Conservation (phyloP, 2,113 vertebrate species). For the Stigmatopora nigra region DNA sequence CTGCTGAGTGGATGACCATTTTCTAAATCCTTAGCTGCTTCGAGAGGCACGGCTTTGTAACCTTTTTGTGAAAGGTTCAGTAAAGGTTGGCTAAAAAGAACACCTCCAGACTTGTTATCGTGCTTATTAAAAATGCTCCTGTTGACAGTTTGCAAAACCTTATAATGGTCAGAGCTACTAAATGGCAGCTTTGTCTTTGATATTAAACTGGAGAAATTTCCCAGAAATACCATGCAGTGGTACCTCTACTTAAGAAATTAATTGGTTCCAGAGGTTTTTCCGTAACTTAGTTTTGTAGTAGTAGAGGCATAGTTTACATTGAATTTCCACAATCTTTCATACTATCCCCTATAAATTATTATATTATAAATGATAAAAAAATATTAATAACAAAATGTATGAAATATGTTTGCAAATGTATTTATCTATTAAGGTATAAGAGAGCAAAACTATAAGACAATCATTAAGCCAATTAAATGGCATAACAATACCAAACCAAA, state of each 20-base stretch:
- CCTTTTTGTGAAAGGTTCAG: conserved; percentile 40
- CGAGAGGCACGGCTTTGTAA: conserved; percentile 25
- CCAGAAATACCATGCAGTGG: not conserved
- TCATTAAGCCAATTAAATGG: no score
- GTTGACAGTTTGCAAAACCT: conserved; percentile 16
- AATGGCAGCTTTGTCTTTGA: conserved; percentile 8
- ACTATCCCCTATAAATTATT: no score
- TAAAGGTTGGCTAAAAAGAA: conserved; percentile 37
- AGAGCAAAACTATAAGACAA: no score
- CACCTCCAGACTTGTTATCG: conserved; percentile 14
- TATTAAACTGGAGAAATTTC: conserved; percentile 10
- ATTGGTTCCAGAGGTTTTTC: no score
- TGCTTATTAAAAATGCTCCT: conserved; percentile 17
- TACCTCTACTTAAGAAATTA: no score
- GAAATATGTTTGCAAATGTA: no score
- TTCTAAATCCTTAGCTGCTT: conserved; percentile 35
- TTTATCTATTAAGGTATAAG: no score
- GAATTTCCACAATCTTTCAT: not conserved
- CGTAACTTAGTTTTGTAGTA: no score
- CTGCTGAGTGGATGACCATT: conserved; percentile 24
- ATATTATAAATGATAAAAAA: no score
- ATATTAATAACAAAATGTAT: no score
- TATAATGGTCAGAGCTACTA: conserved; percentile 1
- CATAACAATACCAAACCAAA: no score
- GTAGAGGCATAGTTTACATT: no score